Evolutionary conservation across 2,888 invertebrate species (phyloP), one percentile per base, ranked within the genome.

Genomic region (Crocallis elinguaria): DNA sequence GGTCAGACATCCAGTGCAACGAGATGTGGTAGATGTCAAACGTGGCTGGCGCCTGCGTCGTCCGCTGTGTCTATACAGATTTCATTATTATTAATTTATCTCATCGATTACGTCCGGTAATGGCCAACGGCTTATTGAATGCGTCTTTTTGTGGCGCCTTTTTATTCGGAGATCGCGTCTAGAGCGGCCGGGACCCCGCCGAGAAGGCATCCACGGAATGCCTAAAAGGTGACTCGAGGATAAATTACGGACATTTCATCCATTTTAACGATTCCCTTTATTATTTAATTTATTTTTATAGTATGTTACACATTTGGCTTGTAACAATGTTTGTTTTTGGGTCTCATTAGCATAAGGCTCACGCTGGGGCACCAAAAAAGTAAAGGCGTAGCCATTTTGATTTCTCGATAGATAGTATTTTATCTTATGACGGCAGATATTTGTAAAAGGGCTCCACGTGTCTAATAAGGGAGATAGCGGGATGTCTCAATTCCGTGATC

Each of bases 221-320:
- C 86, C 81, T 83, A 86, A 89, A 88, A 91, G 91, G 91, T 91
- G 91, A 90, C 89, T 90, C 84, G 83, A 81, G 89, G 87, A 91
- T 91, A 91, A 90, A 91, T 91, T 90, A 91, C 90, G 79, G 75
- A 84, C 86, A 89, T 91, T 89, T 91, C 88, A 87, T 88, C 84
- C 84, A 86, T 91, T 91, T 91, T 91, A 91, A 91, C 88, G 91
- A 91, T 88, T 84, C 87, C 82, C 84, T 88, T 89, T 90, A 91
- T 90, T 89, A 88, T 90, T 90, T 90, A 89, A 91, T 90, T 90
- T 91, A 90, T 90, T 89, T 88, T 85, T 88, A 89, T 89, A 79
- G 86, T 86, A 87, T 86, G 89, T 91, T 91, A 90, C 91, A 89
- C 89, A 91, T 91, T 90, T 84, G 82, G 79, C 84, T 85, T 86